Evolutionary conservation across 92 coral and sea anemone species (phyloP).

Genomic region (Muricea muricata): DNA sequence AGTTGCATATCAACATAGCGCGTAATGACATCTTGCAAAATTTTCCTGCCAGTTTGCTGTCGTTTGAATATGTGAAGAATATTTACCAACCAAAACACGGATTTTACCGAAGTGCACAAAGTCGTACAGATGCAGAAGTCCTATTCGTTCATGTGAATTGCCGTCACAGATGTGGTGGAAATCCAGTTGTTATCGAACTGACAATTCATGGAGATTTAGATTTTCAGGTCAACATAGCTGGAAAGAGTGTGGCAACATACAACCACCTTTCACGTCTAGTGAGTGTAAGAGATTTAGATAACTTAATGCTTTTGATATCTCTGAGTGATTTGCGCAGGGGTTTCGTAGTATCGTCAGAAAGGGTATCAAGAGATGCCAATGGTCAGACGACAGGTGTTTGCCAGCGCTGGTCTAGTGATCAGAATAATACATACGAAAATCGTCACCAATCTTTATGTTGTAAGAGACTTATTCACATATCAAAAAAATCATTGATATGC

Average conservation of each 20-base stretch:
- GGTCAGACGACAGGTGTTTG: not conserved
- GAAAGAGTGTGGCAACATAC: not conserved
- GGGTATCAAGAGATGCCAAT: not conserved
- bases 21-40: not conserved
- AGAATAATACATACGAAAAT: not conserved
- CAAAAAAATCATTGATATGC: conserved; percentile 9
- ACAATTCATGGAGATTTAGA: not conserved
- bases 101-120: not conserved
- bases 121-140: not conserved
- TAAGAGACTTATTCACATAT: not conserved
- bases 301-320: not conserved
- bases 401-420: not conserved
- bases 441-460: not conserved
- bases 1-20: not conserved
- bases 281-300: not conserved
- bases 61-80: conserved; percentile 6
- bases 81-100: not conserved
- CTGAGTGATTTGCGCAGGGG: conserved; percentile 2
- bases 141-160: not conserved
- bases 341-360: not conserved
- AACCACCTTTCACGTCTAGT: not conserved
- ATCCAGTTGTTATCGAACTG: not conserved
- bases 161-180: not conserved
- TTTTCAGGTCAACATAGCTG: not conserved
- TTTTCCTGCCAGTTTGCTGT: not conserved